Evolutionary conservation across 2,888 invertebrate genomes (phyloP).

Genomic region (Parnassius orleans): DNA sequence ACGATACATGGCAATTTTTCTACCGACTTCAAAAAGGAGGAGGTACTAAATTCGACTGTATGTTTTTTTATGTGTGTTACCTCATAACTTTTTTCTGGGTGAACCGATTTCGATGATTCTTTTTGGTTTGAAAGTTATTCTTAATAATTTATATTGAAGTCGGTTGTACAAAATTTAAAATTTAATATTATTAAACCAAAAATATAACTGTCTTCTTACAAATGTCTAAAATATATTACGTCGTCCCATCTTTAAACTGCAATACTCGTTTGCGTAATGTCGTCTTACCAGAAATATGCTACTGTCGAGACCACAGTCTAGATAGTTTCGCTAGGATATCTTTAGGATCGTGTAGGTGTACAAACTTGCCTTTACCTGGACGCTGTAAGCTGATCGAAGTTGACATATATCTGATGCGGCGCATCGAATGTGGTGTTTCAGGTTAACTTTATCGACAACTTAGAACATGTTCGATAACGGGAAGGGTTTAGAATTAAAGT

Average conservation of each 20-base stretch:
- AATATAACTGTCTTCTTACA: too few relatives aligned
- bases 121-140: too few relatives aligned
- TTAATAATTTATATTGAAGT: too few relatives aligned
- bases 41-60: too few relatives aligned
- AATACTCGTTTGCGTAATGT: not conserved
- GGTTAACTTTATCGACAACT: conserved; percentile 1
- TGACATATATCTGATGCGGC: not conserved
- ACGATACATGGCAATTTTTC: too few relatives aligned
- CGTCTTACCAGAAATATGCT: conserved; percentile 1
- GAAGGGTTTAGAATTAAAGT: not conserved
- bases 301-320: conserved; percentile 3
- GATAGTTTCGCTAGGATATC: conserved; percentile 10
- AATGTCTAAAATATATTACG: too few relatives aligned
- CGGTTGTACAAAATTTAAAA: too few relatives aligned
- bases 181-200: too few relatives aligned
- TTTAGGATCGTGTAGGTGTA: conserved; percentile 15
- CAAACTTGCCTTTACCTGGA: conserved; percentile 6
- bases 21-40: too few relatives aligned
- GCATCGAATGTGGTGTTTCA: not conserved
- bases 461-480: not conserved
- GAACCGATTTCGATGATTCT: too few relatives aligned
- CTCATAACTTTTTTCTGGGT: too few relatives aligned
- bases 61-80: too few relatives aligned
- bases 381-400: conserved; percentile 2
- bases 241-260: not conserved